Conservation (phyloP, 2,113 vertebrate genomes). For the Rafetus swinhoei region DNA sequence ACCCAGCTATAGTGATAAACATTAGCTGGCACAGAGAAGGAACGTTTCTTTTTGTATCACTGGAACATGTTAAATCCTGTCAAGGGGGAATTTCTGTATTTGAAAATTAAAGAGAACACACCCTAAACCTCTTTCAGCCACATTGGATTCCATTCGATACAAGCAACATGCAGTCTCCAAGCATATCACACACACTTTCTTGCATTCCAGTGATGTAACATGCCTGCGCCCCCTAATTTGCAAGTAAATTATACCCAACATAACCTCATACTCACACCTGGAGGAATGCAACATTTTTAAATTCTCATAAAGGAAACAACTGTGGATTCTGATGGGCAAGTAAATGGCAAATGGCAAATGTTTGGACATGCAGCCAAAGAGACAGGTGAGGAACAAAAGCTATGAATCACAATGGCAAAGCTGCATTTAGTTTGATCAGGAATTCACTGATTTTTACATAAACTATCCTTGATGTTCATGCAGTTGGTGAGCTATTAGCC, state of each 20-base stretch:
- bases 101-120: conserved; percentile 36
- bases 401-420: conserved; percentile 18
- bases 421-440: background rate
- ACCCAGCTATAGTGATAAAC: background rate
- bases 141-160: conserved; percentile 26
- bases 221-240: background rate
- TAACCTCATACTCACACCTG: background rate
- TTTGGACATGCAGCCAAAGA: conserved; percentile 5
- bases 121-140: background rate
- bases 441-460: background rate
- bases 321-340: background rate
- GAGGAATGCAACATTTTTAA: background rate
- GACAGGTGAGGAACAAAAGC: conserved; percentile 26
- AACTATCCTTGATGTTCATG: background rate
- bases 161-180: conserved; percentile 26
- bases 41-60: background rate
- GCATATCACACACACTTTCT: conserved; percentile 23
- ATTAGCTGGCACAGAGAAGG: background rate
- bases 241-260: background rate
- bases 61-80: fast-evolving
- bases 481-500: background rate
- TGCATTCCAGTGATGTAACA: conserved; percentile 18
- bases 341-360: background rate
- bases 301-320: background rate
- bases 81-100: background rate